Evolutionary conservation across 2,888 invertebrate genomes (phyloP), one percentile per base, ranked within the genome.

Genomic region (Galerucella nymphaeae): DNA sequence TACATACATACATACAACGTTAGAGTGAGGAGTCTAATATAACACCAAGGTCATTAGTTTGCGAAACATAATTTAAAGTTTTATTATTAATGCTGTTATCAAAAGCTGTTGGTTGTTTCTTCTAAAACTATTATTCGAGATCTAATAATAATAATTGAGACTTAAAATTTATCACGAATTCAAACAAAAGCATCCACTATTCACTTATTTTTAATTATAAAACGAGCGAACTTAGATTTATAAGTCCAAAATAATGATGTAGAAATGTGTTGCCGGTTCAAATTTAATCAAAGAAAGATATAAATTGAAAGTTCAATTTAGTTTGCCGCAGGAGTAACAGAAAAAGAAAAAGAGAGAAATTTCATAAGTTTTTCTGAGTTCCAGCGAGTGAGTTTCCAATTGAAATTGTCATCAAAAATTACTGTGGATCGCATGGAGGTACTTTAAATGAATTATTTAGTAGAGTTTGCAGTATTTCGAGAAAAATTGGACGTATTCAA

Each of bases 351-450:
- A 58, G 30, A 11, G 53, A 53, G 13, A 14, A 13, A 59, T n/a
- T 59, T 59, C 41, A 41, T 59, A 41, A 41, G 38, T 59, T 59
- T 38, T 30, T 59, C 16, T 9, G 59, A 59, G 59, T n/a, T n/a
- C n/a, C n/a, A n/a, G n/a, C n/a, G n/a, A n/a, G n/a, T n/a, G n/a
- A n/a, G n/a, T 59, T 41, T 55, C 59, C 38, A 38, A 59, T 38
- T 59, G 38, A 59, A 38, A 41, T 59, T 38, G 38, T 59, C 59
- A 59, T 59, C 41, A 5, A 59, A 59, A 59, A 59, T 59, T 59
- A 30, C 38, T n/a, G 59, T 9, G 38, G n/a, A 30, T 59, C 59
- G 16, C 59, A 59, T n/a, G 59, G 13, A 41, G n/a, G n/a, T n/a
- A 38, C 30, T 59, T 38, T 30, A 59, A 59, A 3, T 38, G 59